Evolutionary conservation across 2,888 invertebrate genomes (phyloP).

Genomic region (Ellobium chinense): DNA sequence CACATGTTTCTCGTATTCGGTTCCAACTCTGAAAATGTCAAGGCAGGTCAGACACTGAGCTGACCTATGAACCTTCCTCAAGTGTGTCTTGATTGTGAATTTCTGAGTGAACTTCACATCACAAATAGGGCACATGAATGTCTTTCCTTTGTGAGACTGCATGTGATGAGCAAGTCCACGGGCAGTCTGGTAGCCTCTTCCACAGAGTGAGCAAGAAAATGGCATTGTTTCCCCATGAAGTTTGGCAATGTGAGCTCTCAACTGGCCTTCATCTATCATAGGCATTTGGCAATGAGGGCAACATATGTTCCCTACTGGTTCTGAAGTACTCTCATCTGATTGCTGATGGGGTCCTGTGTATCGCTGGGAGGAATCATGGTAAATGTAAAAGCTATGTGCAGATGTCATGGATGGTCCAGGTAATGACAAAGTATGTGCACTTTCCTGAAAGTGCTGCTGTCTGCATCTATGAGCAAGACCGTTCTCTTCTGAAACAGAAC

Average conservation of each 20-base stretch:
- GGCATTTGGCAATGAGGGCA: conserved; percentile 6
- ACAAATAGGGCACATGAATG: conserved; percentile 42
- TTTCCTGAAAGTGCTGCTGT: not conserved
- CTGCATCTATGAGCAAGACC: not conserved
- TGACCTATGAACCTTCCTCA: conserved; percentile 14
- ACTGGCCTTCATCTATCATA: conserved; percentile 15
- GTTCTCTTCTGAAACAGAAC: conserved; percentile 19
- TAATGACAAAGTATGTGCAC: conserved; percentile 9
- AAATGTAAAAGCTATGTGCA: not conserved
- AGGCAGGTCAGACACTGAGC: conserved; percentile 20
- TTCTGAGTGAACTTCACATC: conserved; percentile 36
- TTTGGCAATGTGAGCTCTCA: conserved; percentile 12
- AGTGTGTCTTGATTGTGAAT: conserved; percentile 10
- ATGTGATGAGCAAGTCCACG: conserved; percentile 46
- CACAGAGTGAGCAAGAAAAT: conserved; percentile 44
- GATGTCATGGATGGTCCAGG: not conserved
- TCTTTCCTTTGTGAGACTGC: conserved; percentile 44
- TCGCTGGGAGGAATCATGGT: not conserved
- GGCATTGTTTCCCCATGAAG: conserved; percentile 24
- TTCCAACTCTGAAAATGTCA: not conserved
- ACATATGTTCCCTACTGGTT: no score
- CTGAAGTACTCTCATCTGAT: no score
- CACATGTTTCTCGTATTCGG: conserved; percentile 33
- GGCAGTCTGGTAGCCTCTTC: conserved; percentile 45
- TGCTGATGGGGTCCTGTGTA: not conserved